These are phyloP conservation scores for Phoxinus phoxinus DNA, from an alignment of 2,113 vertebrate species.

Conservation along the genomic window DNA sequence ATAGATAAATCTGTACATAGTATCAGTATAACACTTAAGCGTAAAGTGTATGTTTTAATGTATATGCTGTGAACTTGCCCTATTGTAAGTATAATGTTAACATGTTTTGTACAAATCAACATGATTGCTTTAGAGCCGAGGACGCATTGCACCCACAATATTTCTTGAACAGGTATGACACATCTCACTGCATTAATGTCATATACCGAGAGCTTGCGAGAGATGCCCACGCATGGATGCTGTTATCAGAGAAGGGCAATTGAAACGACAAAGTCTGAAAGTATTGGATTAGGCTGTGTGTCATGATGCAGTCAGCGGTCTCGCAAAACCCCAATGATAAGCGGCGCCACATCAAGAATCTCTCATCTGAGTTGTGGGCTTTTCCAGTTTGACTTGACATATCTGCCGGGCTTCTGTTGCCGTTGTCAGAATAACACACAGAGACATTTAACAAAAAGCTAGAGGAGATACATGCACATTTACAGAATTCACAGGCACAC, in stretches of 20 bases:
- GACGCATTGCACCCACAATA: background rate
- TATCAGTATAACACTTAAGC: too few relatives aligned
- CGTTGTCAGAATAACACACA: background rate
- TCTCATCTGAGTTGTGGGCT: slow-evolving; percentile 32
- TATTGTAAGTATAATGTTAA: background rate
- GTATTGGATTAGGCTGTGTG: slow-evolving; percentile 43
- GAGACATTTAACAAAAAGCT: background rate
- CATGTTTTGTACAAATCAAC: background rate
- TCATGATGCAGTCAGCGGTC: slow-evolving; percentile 42
- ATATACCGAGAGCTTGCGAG: slow-evolving; percentile 38
- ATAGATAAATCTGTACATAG: too few relatives aligned
- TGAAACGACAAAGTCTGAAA: slow-evolving; percentile 45
- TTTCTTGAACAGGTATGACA: slow-evolving; percentile 26
- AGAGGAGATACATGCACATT: background rate
- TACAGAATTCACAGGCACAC: background rate
- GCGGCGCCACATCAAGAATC: background rate
- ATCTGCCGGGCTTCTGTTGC: background rate
- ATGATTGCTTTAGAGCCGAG: background rate
- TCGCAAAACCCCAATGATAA: slow-evolving; percentile 20
- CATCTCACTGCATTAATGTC: slow-evolving; percentile 14
- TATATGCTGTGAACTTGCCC: background rate
- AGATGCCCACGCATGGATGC: slow-evolving; percentile 26
- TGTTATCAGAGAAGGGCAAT: slow-evolving; percentile 46
- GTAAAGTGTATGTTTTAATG: background rate
- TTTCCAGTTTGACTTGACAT: slow-evolving; percentile 12